Base-by-base conservation (phyloP, 2,888 invertebrate species). In the Alitta virens region DNA sequence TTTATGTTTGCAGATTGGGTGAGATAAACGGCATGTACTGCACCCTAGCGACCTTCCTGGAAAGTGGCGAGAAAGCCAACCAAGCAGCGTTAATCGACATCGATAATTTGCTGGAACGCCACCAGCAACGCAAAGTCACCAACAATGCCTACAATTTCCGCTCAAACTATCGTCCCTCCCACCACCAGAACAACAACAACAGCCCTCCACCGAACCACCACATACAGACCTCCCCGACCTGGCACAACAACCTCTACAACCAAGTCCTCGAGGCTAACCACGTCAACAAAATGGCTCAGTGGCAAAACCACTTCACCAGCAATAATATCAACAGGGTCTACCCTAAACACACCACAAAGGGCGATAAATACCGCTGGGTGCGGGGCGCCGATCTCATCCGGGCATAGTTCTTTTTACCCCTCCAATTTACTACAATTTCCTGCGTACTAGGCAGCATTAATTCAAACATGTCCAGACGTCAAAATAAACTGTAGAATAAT, bases 21-120 rank as follows among this genome's bases (percentile, higher is more conserved):
- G 77, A 77, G 62, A 69, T 69, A 57, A 71, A 72, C 27, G 72
- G 74, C 27, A 70, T 74, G 5, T 74, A 73, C 52, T 75, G 75
- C 60, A 74, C 74, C 38, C 70, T 77, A 43, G 43, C 57, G 16
- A 49, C 49, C 26, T 57, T 57, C 33, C 26, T 9, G 18, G 23
- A 38, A 12, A 24, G 50, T 26, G 18, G n/a, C n/a, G 33, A 23
- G 40, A 12, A 9, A n/a, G 40, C 33, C 33, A 33, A n/a, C 49
- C 14, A 14, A 16, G 16, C 50, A 1, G 14, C 9, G 9, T 16
- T 38, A 2, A 46, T 49, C 12, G 25, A 16, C 23, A 52, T 27
- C 24, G 18, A n/a, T 24, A 33, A 5, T 26, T 9, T 18, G n/a
- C 54, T 26, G 14, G 21, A 26, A 27, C 59, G 51, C 18, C 38